phyloP scores from a whole-genome alignment of 1,140 invertebrate species.

The Macrosteles quadrilineatus region DNA sequence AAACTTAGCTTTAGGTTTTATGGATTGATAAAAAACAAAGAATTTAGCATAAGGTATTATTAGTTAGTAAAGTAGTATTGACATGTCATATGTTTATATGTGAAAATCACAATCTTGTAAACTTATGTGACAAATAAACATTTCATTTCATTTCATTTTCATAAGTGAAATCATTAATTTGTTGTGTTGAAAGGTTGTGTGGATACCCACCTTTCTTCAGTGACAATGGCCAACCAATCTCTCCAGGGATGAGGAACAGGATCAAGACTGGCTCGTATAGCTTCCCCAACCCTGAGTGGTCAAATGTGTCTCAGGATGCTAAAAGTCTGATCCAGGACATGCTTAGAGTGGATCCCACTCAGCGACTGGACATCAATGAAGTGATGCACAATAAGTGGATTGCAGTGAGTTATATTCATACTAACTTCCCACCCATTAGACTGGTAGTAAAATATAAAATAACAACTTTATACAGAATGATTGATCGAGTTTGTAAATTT shows the following conservation, averaged over 20 bases:
- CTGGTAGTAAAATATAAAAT: no score
- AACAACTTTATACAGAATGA: no score
- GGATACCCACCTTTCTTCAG: slow-evolving; percentile 99
- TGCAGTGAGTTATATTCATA: slow-evolving; percentile 61
- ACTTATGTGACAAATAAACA: no score
- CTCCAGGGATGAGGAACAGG: slow-evolving; percentile 98
- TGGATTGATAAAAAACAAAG: no score
- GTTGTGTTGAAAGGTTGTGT: slow-evolving; percentile 69
- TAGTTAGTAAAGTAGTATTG: no score
- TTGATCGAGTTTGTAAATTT: no score
- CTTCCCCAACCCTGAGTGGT: slow-evolving; percentile 96
- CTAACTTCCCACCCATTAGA: neutral
- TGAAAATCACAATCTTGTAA: no score
- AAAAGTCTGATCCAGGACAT: slow-evolving; percentile 94
- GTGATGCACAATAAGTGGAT: slow-evolving; percentile 92
- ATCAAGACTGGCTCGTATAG: slow-evolving; percentile 96
- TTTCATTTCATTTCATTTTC: no score
- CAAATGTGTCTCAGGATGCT: slow-evolving; percentile 88
- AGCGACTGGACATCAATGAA: slow-evolving; percentile 86
- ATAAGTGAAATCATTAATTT: no score
- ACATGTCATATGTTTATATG: no score
- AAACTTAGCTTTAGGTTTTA: no score
- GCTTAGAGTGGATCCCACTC: slow-evolving; percentile 88
- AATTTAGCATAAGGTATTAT: no score
- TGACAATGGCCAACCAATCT: slow-evolving; percentile 95